phyloP scores from a whole-genome alignment of 1,140 invertebrate species.

The Drosophila repletoides region DNA sequence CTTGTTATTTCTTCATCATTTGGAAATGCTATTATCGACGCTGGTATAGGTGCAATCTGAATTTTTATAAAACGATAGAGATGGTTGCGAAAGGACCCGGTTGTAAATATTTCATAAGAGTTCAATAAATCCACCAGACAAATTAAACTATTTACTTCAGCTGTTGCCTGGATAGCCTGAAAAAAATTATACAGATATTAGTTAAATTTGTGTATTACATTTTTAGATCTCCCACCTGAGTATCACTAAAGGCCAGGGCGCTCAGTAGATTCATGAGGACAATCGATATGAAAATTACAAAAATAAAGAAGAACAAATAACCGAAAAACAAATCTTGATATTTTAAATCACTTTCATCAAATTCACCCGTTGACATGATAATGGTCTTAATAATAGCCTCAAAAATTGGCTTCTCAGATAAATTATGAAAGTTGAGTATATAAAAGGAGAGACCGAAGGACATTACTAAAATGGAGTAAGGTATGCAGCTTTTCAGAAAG shows the following conservation, averaged over 20 bases:
- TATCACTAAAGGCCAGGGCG: slow-evolving; percentile 90
- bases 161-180: slow-evolving; percentile 87
- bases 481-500: slow-evolving; percentile 88
- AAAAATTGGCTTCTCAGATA: slow-evolving; percentile 83
- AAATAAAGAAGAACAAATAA: slow-evolving; percentile 88
- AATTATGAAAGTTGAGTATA: slow-evolving; percentile 85
- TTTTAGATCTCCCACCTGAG: slow-evolving; percentile 81
- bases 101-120: slow-evolving; percentile 84
- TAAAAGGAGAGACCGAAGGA: slow-evolving; percentile 91
- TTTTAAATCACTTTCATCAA: slow-evolving; percentile 87
- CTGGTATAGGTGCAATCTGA: neutral
- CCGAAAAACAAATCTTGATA: slow-evolving; percentile 84
- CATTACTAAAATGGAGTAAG: slow-evolving; percentile 89
- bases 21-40: neutral
- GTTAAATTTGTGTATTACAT: too few species aligned
- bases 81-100: neutral
- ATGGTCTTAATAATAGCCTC: slow-evolving; percentile 89
- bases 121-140: slow-evolving; percentile 86
- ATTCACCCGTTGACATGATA: slow-evolving; percentile 92
- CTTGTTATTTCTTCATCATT: neutral
- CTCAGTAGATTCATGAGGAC: slow-evolving; percentile 90
- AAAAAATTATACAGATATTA: neutral
- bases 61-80: neutral
- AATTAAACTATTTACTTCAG: slow-evolving; percentile 88
- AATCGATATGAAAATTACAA: slow-evolving; percentile 89